Base-by-base conservation (phyloP, 2,888 invertebrate species). In the Calameuta idolon region DNA sequence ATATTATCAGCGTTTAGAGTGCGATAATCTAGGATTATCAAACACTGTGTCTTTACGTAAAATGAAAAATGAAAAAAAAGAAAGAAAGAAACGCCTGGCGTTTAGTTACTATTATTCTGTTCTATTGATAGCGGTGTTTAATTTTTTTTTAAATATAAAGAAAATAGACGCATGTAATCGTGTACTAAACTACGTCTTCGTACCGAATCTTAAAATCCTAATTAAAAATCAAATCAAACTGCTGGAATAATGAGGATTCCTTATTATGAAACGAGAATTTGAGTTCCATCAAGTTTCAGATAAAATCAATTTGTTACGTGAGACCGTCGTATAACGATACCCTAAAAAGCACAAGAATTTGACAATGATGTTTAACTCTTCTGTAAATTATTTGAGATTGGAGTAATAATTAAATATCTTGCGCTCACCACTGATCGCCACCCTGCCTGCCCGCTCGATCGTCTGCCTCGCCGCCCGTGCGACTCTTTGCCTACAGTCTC, bases 371-470 rank as follows among this genome's bases (percentile, higher is more conserved):
- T 84, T 83, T 83, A 81, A 81, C 80, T 85, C 81, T 80, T 79
- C 84, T 87, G 87, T 87, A 87, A 87, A 83, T 84, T 83, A 82
- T 76, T 78, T 81, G 73, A 78, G 69, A 75, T 77, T 78, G 75
- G 73, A 80, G 55, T 55, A 55, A 55, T 55, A 55, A 55, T 55
- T 55, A 55, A 55, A 55, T 69, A 69, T 87, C 87, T 89, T 90
- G 88, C 89, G 88, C 87, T 89, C 87, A 89, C 86, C 88, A 89
- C 86, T 89, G 89, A 84, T 87, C 87, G 87, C 88, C 89, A 88
- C 87, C 89, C 85, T 86, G 87, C 88, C 88, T 88, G 86, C 85
- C 88, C 88, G 88, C 83, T 86, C 87, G 83, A 82, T 83, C 86
- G 84, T 79, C 83, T 81, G 74, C 74, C 74, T 68, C 74, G 74